Evolutionary conservation across 2,797 vertebrate species (phyloP).

Genomic region (Clarias fuscus): DNA sequence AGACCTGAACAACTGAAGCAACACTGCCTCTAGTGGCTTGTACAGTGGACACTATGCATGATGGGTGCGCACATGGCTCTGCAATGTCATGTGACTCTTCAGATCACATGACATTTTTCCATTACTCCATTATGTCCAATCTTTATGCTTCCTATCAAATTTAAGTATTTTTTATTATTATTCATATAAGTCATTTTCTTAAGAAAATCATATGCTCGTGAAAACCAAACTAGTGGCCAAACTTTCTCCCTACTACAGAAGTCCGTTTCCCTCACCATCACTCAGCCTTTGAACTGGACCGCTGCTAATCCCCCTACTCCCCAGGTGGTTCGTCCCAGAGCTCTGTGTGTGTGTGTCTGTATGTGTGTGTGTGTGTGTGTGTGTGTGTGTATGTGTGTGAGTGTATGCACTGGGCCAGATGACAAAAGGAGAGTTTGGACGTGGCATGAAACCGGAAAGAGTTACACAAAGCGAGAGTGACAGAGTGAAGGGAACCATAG

Average conservation of each 20-base stretch:
- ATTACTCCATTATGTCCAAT: no score
- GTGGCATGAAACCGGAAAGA: slow-evolving; percentile 69
- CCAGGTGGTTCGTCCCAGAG: slow-evolving; percentile 73
- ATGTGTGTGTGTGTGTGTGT: slow-evolving; percentile 43
- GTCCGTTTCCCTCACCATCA: slow-evolving; percentile 26
- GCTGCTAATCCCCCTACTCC: slow-evolving; percentile 71
- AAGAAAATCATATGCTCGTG: background rate
- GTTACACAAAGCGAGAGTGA: slow-evolving; percentile 57
- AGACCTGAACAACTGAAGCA: no score
- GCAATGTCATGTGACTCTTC: no score
- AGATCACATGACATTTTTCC: no score
- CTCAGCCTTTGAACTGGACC: slow-evolving; percentile 66
- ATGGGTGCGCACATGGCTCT: no score
- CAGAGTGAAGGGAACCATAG: slow-evolving; percentile 58
- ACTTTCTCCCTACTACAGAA: slow-evolving; percentile 30
- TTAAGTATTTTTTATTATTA: no score
- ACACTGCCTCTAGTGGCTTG: no score
- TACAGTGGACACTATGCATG: no score
- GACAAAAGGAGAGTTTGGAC: slow-evolving; percentile 68
- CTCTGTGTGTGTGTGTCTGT: slow-evolving; percentile 42
- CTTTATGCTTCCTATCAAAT: no score
- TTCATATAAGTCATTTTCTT: no score
- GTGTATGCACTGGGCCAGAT: slow-evolving; percentile 55
- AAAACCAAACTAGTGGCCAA: background rate
- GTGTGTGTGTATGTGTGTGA: slow-evolving; percentile 48